A percentile compares a stretch with the other conserved stretches of the same genome.
phyloP scores from a whole-genome alignment of 2,888 invertebrate genomes.

The Pseudeuparius sepicola region DNA sequence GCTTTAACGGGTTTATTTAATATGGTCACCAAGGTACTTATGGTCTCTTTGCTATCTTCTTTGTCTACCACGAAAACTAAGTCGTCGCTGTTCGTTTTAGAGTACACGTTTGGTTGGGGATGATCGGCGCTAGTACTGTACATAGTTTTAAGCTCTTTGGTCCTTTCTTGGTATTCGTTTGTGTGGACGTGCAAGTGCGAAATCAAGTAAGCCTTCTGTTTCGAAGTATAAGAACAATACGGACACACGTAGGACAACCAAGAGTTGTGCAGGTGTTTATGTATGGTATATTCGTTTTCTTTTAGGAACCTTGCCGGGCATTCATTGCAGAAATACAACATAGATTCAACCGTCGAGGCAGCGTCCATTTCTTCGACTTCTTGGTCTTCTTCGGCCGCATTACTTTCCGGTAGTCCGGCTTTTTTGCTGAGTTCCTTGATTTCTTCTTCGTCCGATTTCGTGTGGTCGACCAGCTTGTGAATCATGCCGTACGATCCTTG shows the following conservation, averaged over 20 bases:
- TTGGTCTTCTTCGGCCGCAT: conserved; percentile 18
- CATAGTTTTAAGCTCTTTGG: conserved; percentile 54
- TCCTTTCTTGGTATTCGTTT: conserved; percentile 68
- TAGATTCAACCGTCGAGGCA: conserved; percentile 31
- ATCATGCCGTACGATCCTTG: conserved; percentile 60
- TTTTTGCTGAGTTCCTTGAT: conserved; percentile 40
- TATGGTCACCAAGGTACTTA: conserved; percentile 20
- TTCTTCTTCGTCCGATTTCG: conserved; percentile 58
- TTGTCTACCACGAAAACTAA: conserved; percentile 41
- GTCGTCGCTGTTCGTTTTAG: conserved; percentile 36
- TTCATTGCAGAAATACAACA: conserved; percentile 64
- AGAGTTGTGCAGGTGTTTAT: conserved; percentile 59
- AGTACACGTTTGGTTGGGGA: conserved; percentile 49
- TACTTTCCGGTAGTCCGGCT: conserved; percentile 19
- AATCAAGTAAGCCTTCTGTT: conserved; percentile 56
- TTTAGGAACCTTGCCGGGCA: conserved; percentile 79
- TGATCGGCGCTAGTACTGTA: conserved; percentile 55
- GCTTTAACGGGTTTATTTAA: conserved; percentile 27
- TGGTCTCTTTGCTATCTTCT: conserved; percentile 21
- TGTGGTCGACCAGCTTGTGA: conserved; percentile 57
- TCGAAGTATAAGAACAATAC: conserved; percentile 66
- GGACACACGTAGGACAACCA: conserved; percentile 58
- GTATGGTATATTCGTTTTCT: conserved; percentile 62
- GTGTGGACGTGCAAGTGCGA: conserved; percentile 65
- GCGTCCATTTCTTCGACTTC: conserved; percentile 26